phyloP scores from a whole-genome alignment of 2,888 invertebrate genomes.

The Epistrophe grossulariae region DNA sequence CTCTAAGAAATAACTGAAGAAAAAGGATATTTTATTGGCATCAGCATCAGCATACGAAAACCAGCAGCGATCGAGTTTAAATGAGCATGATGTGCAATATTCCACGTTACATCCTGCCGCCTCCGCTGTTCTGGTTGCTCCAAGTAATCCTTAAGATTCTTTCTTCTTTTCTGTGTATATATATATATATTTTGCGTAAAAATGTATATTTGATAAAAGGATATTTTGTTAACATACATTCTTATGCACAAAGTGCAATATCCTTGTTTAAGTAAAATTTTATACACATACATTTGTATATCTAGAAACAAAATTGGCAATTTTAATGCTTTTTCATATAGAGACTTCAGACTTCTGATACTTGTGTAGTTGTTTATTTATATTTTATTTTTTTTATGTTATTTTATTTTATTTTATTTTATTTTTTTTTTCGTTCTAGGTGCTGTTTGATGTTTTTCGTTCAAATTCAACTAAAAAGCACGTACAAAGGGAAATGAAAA shows the following conservation, averaged over 20 bases:
- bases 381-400: background rate
- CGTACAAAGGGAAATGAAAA: slow-evolving; percentile 60
- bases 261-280: slow-evolving; percentile 5
- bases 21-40: slow-evolving; percentile 68
- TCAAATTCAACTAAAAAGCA: slow-evolving; percentile 36
- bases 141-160: slow-evolving; percentile 5
- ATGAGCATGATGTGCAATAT: slow-evolving; percentile 48
- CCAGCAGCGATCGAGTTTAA: slow-evolving; percentile 49
- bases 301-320: slow-evolving; percentile 60
- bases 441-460: background rate
- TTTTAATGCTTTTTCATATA: slow-evolving; percentile 65
- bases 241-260: slow-evolving; percentile 19
- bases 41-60: slow-evolving; percentile 48
- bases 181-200: slow-evolving; percentile 40
- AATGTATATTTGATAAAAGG: slow-evolving; percentile 60
- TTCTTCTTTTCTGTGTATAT: background rate
- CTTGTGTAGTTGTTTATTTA: slow-evolving; percentile 3
- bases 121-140: background rate
- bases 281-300: background rate
- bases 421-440: background rate
- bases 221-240: slow-evolving; percentile 53
- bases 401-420: slow-evolving; percentile 3
- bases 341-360: slow-evolving; percentile 15
- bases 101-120: background rate
- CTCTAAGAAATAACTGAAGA: slow-evolving; percentile 15